These are phyloP conservation scores for Cheilosia soror DNA, from an alignment of 2,888 invertebrate species.

Conservation along the genomic window DNA sequence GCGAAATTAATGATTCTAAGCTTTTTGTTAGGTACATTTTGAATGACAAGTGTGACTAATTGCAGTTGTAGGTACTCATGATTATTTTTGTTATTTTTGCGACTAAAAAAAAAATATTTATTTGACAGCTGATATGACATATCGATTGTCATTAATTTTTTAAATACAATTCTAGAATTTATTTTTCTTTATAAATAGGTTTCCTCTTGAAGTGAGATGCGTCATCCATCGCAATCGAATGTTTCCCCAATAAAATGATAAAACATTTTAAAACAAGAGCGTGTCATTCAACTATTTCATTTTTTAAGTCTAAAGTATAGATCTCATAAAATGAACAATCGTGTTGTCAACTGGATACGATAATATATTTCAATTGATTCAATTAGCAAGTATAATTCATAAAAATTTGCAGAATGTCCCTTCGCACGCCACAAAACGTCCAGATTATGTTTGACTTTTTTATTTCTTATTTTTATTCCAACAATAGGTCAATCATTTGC, in stretches of 20 bases:
- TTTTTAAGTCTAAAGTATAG: neutral
- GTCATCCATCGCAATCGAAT: too few relatives aligned
- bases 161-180: too few relatives aligned
- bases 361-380: constrained; percentile 58
- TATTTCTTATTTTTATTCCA: neutral
- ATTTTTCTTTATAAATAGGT: too few relatives aligned
- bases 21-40: constrained; percentile 56
- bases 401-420: constrained; percentile 19
- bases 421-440: neutral
- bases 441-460: constrained; percentile 25
- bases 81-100: constrained; percentile 4
- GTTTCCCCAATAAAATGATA: too few relatives aligned
- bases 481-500: neutral
- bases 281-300: neutral
- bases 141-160: too few relatives aligned
- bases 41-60: constrained; percentile 46
- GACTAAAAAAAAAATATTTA: too few relatives aligned
- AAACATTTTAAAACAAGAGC: too few relatives aligned
- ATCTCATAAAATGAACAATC: neutral
- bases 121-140: too few relatives aligned
- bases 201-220: too few relatives aligned
- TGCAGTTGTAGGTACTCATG: constrained; percentile 1
- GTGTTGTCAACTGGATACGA: constrained; percentile 45
- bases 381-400: constrained; percentile 48
- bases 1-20: neutral